A percentile compares a stretch with the other conserved stretches of the same genome.
These are phyloP conservation scores for Aphaenogaster rudis DNA, from an alignment of 1,140 invertebrate species.

Conservation along the genomic window DNA sequence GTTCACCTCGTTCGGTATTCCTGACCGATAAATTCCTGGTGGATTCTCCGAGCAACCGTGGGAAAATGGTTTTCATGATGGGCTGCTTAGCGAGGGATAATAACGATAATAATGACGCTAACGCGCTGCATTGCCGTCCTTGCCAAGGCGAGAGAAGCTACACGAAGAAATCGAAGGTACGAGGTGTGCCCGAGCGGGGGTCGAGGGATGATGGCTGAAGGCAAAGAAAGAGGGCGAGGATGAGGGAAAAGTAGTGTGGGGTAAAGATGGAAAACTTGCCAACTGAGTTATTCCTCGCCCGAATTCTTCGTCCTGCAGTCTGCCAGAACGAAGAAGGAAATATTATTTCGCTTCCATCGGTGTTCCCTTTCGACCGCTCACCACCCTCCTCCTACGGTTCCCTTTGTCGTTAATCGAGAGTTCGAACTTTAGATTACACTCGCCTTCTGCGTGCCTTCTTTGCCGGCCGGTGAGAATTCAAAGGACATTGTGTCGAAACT, in stretches of 20 bases:
- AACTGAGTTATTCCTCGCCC: slow-evolving; percentile 68
- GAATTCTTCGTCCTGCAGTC: slow-evolving; percentile 66
- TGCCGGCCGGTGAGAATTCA: slow-evolving; percentile 68
- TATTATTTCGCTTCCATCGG: slow-evolving; percentile 69
- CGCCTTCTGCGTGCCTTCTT: slow-evolving; percentile 63
- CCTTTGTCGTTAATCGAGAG: slow-evolving; percentile 75
- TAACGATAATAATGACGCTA: slow-evolving; percentile 76
- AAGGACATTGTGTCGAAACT: slow-evolving; percentile 76
- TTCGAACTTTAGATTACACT: slow-evolving; percentile 77
- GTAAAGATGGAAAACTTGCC: slow-evolving; percentile 57
- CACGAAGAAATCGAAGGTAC: slow-evolving; percentile 42
- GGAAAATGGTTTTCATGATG: slow-evolving; percentile 31
- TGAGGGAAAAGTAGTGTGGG: slow-evolving; percentile 1
- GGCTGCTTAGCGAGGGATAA: slow-evolving; percentile 70
- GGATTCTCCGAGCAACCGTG: slow-evolving; percentile 62
- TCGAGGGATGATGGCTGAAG: neutral
- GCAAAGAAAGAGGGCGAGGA: neutral
- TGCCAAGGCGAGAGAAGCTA: neutral
- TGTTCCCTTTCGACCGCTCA: slow-evolving; percentile 18
- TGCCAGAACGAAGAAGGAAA: slow-evolving; percentile 61
- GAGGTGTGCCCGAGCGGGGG: slow-evolving; percentile 3
- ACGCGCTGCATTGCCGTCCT: slow-evolving; percentile 43
- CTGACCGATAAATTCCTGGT: slow-evolving; percentile 68
- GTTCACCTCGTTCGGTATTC: slow-evolving; percentile 66
- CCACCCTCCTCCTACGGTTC: neutral